Conservation (phyloP, 2,113 vertebrate genomes). For the Saguinus midas region DNA sequence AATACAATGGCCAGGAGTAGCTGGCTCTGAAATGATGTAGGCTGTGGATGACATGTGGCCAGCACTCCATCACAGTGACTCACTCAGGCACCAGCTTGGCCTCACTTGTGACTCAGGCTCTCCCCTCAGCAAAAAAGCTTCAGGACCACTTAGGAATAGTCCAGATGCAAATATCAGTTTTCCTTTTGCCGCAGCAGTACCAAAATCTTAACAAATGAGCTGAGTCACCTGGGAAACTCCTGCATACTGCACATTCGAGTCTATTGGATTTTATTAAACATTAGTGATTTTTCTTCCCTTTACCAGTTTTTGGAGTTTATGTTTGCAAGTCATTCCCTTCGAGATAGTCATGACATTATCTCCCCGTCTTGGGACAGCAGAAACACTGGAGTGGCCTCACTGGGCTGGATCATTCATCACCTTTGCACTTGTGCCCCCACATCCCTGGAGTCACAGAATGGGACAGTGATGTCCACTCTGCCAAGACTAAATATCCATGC, state of each 20-base stretch:
- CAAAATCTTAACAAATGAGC: neutral
- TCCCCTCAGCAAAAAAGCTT: neutral
- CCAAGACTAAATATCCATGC: neutral
- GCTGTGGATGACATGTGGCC: neutral
- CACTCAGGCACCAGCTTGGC: neutral
- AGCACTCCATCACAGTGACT: neutral
- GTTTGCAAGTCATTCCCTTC: neutral
- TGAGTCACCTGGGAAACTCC: neutral
- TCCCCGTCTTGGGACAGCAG: neutral
- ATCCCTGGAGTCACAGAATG: neutral
- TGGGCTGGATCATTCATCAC: neutral
- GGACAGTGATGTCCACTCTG: neutral
- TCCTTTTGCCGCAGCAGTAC: neutral
- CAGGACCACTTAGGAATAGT: neutral
- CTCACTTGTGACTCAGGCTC: neutral
- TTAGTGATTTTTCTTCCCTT: neutral
- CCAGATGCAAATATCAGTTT: neutral
- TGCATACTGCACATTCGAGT: neutral
- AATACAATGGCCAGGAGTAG: neutral
- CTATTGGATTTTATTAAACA: neutral
- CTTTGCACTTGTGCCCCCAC: fast-evolving
- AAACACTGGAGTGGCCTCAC: neutral
- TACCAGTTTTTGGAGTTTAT: neutral
- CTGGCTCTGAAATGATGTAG: neutral
- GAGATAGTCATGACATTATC: neutral